phyloP scores from a whole-genome alignment of 2,797 vertebrate species.

The Phalloptychus januarius region DNA sequence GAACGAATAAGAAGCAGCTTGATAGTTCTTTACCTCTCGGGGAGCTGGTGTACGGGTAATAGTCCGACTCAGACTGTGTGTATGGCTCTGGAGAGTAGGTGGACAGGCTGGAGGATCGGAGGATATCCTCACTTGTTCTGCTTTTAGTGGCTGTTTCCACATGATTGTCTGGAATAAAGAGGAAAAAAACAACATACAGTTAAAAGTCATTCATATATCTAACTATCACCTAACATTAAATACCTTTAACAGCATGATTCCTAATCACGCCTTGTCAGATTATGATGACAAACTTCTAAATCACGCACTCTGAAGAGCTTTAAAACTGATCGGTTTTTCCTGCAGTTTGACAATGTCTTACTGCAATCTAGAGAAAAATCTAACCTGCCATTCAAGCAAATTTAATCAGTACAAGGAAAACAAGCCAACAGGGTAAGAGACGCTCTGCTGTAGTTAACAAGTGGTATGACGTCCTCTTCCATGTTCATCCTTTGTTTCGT shows the following conservation, averaged over 20 bases:
- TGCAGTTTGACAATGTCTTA: neutral
- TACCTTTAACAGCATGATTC: neutral
- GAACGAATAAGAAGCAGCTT: neutral
- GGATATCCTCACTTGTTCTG: slow-evolving; percentile 96
- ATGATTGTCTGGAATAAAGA: slow-evolving; percentile 63
- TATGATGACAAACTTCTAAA: neutral
- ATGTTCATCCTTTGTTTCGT: neutral
- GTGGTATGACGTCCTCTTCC: neutral
- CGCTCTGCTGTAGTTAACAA: neutral
- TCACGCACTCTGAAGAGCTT: neutral
- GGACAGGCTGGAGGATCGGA: slow-evolving; percentile 90
- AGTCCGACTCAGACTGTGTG: slow-evolving; percentile 88
- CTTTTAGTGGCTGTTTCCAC: slow-evolving; percentile 89
- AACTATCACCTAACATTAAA: neutral
- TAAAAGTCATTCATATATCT: neutral
- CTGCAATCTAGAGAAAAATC: neutral
- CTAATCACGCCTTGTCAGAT: neutral
- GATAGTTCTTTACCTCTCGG: slow-evolving; percentile 84
- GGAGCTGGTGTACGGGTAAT: slow-evolving; percentile 90
- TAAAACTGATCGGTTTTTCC: neutral
- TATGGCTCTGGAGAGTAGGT: slow-evolving; percentile 94
- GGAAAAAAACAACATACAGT: neutral
- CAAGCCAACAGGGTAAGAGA: neutral
- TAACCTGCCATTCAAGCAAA: neutral
- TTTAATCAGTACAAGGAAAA: neutral